Conservation (phyloP, 2,797 vertebrate genomes). For the Lindbergichthys nudifrons region DNA sequence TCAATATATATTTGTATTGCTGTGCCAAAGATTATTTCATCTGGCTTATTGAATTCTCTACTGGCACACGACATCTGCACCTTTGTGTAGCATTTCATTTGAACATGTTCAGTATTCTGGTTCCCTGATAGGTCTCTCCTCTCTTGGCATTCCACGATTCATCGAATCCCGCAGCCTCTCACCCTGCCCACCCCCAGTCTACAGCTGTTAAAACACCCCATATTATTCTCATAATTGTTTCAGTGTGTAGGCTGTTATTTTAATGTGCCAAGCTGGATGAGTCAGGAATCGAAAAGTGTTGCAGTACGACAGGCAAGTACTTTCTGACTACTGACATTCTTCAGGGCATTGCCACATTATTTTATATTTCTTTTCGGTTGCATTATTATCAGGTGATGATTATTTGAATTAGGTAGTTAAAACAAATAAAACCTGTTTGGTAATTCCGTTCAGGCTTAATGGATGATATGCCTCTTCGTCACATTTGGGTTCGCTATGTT, state of each 20-base stretch:
- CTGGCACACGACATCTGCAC: neutral
- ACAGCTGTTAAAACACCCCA: constrained; percentile 85
- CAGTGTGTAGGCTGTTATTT: constrained; percentile 78
- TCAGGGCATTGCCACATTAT: constrained; percentile 33
- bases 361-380: constrained; percentile 20
- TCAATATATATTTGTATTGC: neutral
- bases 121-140: constrained; percentile 49
- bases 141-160: constrained; percentile 57
- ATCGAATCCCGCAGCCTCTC: constrained; percentile 44
- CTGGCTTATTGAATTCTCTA: neutral
- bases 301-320: constrained; percentile 51
- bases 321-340: constrained; percentile 77
- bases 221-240: constrained; percentile 81
- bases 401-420: constrained; percentile 41
- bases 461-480: constrained; percentile 27
- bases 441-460: constrained; percentile 19
- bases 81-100: constrained; percentile 12
- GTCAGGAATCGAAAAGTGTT: constrained; percentile 60
- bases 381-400: constrained; percentile 62
- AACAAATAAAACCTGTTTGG: constrained; percentile 39
- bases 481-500: constrained; percentile 34
- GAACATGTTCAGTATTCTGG: neutral
- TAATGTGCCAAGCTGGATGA: constrained; percentile 75
- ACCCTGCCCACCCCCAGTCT: constrained; percentile 47
- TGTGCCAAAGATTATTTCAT: constrained; percentile 15